These are phyloP conservation scores for Dendrolimus punctatus DNA, from an alignment of 1,140 invertebrate species.

Conservation along the genomic window DNA sequence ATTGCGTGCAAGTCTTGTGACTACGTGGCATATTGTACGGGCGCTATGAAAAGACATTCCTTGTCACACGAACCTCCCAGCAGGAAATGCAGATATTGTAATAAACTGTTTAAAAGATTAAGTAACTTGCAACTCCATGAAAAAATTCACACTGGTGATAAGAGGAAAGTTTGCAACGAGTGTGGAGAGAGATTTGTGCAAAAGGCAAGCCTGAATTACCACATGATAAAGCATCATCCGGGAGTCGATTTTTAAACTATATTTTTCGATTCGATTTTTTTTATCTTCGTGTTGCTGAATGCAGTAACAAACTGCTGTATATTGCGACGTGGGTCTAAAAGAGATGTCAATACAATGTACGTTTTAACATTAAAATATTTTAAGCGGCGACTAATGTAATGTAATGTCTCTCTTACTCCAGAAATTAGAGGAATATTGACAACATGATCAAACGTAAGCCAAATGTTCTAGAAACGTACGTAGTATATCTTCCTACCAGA, in stretches of 20 bases:
- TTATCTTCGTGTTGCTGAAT: too few species aligned
- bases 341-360: too few species aligned
- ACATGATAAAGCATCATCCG: constrained; percentile 56
- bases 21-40: constrained; percentile 48
- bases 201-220: constrained; percentile 69
- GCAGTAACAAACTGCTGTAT: too few species aligned
- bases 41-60: constrained; percentile 51
- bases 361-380: too few species aligned
- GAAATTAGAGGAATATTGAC: too few species aligned
- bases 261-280: too few species aligned
- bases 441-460: too few species aligned
- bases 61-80: constrained; percentile 54
- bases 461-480: too few species aligned
- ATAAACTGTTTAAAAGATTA: constrained; percentile 58
- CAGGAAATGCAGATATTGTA: constrained; percentile 49
- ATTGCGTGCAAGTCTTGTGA: constrained; percentile 49
- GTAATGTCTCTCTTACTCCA: too few species aligned
- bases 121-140: constrained; percentile 76
- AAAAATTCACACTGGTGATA: constrained; percentile 84
- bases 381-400: too few species aligned
- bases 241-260: constrained; percentile 37
- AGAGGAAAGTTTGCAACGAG: constrained; percentile 82
- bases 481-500: too few species aligned
- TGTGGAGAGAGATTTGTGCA: constrained; percentile 85
- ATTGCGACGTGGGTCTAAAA: too few species aligned